phyloP scores from a whole-genome alignment of 2,797 vertebrate species.

The Coendou prehensilis region DNA sequence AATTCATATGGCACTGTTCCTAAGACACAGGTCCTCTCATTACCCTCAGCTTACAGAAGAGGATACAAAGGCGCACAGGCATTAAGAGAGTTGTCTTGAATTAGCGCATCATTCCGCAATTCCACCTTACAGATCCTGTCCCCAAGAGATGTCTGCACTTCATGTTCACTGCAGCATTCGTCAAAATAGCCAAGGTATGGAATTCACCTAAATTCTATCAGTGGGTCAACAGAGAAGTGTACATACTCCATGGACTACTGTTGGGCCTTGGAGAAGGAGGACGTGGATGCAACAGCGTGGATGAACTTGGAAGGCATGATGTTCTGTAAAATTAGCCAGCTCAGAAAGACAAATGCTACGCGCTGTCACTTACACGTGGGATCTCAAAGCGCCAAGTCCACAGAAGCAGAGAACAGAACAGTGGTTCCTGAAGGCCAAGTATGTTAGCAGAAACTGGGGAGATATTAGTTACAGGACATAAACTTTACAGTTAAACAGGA shows the following conservation, averaged over 20 bases:
- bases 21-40: background rate
- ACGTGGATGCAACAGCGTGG: background rate
- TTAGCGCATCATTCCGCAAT: background rate
- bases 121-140: background rate
- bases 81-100: background rate
- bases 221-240: background rate
- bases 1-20: background rate
- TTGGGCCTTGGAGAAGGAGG: background rate
- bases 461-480: background rate
- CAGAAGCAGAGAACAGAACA: background rate
- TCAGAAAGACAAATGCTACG: background rate
- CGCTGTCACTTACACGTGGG: background rate
- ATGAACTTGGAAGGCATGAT: background rate
- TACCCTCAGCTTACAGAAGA: slow-evolving; percentile 1
- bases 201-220: background rate
- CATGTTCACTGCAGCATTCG: background rate
- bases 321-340: background rate
- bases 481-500: background rate
- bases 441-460: background rate
- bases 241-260: background rate
- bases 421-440: background rate
- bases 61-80: background rate
- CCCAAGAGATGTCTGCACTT: background rate
- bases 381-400: background rate
- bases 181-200: background rate